Percentiles rank a stretch among this genome's conserved stretches.
These are phyloP conservation scores for Protobothrops mucrosquamatus DNA, from an alignment of 2,113 vertebrate species.

Conservation along the genomic window DNA sequence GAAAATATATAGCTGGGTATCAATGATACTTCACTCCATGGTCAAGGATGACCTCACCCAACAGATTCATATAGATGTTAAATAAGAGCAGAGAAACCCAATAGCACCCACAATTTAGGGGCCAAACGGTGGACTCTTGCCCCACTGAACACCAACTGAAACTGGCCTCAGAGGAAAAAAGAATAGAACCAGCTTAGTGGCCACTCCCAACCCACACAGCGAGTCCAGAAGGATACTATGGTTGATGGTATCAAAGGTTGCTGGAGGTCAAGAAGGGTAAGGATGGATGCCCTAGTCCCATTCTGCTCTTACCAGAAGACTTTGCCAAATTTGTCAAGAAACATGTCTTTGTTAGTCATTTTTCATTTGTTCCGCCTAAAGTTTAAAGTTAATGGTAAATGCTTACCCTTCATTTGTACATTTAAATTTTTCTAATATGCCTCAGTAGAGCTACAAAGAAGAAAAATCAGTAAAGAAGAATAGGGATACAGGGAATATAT, in stretches of 20 bases:
- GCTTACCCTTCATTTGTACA: not conserved
- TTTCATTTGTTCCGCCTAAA: not conserved
- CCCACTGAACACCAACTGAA: not conserved
- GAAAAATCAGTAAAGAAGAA: not conserved
- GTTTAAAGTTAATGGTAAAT: not conserved
- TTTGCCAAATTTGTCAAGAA: not conserved
- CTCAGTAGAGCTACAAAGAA: not conserved
- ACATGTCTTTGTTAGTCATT: not conserved
- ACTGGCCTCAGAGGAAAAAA: not conserved
- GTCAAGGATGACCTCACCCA: not conserved
- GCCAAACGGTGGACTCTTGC: not conserved
- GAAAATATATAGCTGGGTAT: not conserved
- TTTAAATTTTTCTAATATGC: not conserved
- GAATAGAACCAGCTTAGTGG: not conserved
- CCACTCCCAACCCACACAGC: not conserved
- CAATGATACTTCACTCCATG: not conserved
- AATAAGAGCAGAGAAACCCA: not conserved
- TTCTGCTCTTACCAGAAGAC: not conserved
- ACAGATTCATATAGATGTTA: not conserved
- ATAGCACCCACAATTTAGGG: not conserved
- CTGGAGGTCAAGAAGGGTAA: not conserved
- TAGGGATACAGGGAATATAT: not conserved
- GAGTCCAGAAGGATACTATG: not conserved
- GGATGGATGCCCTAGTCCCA: not conserved
- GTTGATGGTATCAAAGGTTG: not conserved